A percentile compares a stretch with the other conserved stretches of the same genome.
These are phyloP conservation scores for Exocentrus adspersus DNA, from an alignment of 2,888 invertebrate species.

Conservation along the genomic window DNA sequence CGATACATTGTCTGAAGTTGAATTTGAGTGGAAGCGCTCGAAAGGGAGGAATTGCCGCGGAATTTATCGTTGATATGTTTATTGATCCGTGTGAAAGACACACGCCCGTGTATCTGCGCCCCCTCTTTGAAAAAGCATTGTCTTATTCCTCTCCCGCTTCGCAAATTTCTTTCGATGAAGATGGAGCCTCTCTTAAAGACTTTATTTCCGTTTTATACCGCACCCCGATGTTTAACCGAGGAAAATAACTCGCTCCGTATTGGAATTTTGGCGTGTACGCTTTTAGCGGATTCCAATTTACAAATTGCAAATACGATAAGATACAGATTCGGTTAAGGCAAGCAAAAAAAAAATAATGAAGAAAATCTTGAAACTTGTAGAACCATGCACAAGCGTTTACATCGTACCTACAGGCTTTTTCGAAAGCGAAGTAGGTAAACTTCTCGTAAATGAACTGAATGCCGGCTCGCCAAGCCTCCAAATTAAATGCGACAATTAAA, in stretches of 20 bases:
- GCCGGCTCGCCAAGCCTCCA: neutral
- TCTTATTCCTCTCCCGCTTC: neutral
- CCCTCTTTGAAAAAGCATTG: neutral
- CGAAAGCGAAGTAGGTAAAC: too few species aligned
- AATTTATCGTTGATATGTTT: constrained; percentile 7
- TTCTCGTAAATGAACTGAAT: neutral
- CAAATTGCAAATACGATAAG: too few species aligned
- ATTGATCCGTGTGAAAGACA: constrained; percentile 4
- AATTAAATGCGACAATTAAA: constrained; percentile 13
- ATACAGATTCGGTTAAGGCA: too few species aligned
- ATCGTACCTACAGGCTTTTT: too few species aligned
- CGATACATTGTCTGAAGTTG: constrained; percentile 18
- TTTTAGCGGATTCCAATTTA: too few species aligned
- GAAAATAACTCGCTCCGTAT: too few species aligned
- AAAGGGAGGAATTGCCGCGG: constrained; percentile 1
- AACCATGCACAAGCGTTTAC: too few species aligned
- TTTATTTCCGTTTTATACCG: neutral
- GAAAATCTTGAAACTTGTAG: too few species aligned
- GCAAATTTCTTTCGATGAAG: neutral
- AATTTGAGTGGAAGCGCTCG: constrained; percentile 9
- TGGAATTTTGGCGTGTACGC: too few species aligned
- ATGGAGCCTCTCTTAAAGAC: neutral
- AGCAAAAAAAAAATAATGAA: too few species aligned
- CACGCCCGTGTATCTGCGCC: neutral
- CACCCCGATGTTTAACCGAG: neutral